Evolutionary conservation across 1,140 invertebrate genomes (phyloP).

Genomic region (Wasmannia auropunctata): DNA sequence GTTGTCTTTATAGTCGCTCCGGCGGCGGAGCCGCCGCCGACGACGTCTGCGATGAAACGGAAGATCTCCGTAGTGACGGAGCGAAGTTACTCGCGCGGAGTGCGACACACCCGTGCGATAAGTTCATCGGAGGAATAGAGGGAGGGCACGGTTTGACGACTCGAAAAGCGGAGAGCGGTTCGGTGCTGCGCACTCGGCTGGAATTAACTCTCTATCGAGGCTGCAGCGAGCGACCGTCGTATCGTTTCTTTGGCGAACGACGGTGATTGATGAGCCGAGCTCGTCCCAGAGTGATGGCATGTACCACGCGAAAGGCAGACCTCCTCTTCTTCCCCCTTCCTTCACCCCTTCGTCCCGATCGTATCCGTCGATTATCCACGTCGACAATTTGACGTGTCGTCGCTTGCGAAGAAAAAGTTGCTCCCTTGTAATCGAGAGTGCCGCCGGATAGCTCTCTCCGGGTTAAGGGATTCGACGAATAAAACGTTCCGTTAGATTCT

Average conservation of each 20-base stretch:
- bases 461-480: slow-evolving; percentile 35
- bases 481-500: slow-evolving; percentile 40
- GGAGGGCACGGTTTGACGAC: slow-evolving; percentile 28
- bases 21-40: background rate
- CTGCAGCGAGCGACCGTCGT: slow-evolving; percentile 36
- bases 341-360: slow-evolving; percentile 7
- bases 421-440: slow-evolving; percentile 59
- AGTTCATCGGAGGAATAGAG: slow-evolving; percentile 27
- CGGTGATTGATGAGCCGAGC: slow-evolving; percentile 68
- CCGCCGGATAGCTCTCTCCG: background rate
- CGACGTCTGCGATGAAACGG: slow-evolving; percentile 5
- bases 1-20: background rate
- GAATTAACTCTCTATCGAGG: slow-evolving; percentile 61
- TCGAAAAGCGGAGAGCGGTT: slow-evolving; percentile 38
- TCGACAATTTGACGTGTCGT: slow-evolving; percentile 69
- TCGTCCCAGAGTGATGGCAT: slow-evolving; percentile 31
- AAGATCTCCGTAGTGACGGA: background rate
- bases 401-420: slow-evolving; percentile 62
- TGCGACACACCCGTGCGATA: background rate
- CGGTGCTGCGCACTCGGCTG: slow-evolving; percentile 46
- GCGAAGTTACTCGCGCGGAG: background rate
- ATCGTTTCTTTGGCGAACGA: slow-evolving; percentile 66
- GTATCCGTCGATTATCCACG: slow-evolving; percentile 68
- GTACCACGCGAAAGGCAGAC: slow-evolving; percentile 46
- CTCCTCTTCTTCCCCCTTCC: too few species aligned